Conservation (phyloP, 2,113 vertebrate genomes). For the Eleginops maclovinus region DNA sequence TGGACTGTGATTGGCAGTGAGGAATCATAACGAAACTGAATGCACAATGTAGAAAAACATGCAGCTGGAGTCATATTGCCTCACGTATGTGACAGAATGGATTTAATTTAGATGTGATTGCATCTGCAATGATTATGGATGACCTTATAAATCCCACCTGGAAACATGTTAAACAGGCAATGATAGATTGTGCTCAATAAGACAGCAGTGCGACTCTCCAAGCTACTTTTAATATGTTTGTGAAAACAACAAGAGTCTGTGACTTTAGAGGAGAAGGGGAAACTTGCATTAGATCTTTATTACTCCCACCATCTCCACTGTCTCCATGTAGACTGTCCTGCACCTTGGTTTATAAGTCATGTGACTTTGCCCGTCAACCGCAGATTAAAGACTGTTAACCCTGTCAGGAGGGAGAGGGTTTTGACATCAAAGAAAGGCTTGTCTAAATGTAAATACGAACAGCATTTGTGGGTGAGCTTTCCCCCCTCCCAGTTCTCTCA, state of each 20-base stretch:
- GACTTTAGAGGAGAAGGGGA: constrained; percentile 5
- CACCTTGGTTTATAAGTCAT: constrained; percentile 45
- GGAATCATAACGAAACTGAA: constrained; percentile 14
- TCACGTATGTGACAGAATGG: background rate
- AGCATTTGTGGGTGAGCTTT: constrained; percentile 63
- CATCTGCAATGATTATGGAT: constrained; percentile 57
- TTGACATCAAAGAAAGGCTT: constrained; percentile 64
- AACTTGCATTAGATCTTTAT: constrained; percentile 30
- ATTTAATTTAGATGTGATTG: constrained; percentile 45
- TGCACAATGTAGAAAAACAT: background rate
- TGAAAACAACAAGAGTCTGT: constrained; percentile 26
- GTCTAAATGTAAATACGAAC: constrained; percentile 85
- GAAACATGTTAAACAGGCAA: constrained; percentile 44
- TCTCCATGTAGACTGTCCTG: constrained; percentile 3
- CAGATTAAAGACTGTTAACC: constrained; percentile 79
- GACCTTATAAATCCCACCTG: constrained; percentile 36
- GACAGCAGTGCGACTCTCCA: constrained; percentile 15
- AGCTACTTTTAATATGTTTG: constrained; percentile 36
- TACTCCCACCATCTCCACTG: constrained; percentile 32
- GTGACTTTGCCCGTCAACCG: constrained; percentile 50
- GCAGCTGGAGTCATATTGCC: background rate
- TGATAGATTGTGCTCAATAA: constrained; percentile 60
- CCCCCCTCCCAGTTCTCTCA: constrained; percentile 54
- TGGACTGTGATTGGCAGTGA: background rate
- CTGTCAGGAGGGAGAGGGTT: constrained; percentile 53